Evolutionary conservation across 1,140 invertebrate species (phyloP), one percentile per base, ranked within the genome.

Genomic region (Drosophila tsacasi): DNA sequence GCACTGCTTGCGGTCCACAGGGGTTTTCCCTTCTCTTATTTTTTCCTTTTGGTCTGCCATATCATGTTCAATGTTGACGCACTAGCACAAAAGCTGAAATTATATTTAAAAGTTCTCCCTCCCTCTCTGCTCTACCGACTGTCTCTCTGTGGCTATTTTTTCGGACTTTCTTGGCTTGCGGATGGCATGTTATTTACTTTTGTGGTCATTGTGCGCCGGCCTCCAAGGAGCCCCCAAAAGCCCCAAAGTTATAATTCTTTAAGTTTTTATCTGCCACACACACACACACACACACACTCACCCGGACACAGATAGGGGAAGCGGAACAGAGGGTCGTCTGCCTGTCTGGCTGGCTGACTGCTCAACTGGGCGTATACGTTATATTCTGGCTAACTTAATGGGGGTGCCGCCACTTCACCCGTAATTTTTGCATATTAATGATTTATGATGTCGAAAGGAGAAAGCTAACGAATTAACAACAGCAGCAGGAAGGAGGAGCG

Each of bases 211-310:
- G 84, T 89, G 66, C 69, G 57, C 60, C 63, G 40, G 30, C 74
- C 67, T 76, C 58, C 21, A 66, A 60, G 77, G 35, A 57, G 47
- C 73, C 59, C 62, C 83, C 69, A 71, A 83, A 89, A 74, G 86
- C 84, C 84, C 84, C 78, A 90, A 89, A 90, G 84, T 89, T 89
- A 89, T 89, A 89, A 89, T 89, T 89, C 84, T 89, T 89, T 81
- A 89, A 89, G 84, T 89, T 89, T 87, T 90, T 89, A 89, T 89
- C 84, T 89, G 42, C 40, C 61, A 54, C 76, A 72, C 27, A 80
- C 76, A 76, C 54, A 77, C 49, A 55, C 50, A 32, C 32, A 39
- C 25, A n/a, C 23, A 21, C 19, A n/a, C n/a, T n/a, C n/a, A n/a
- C 19, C 17, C 25, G 15, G 9, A 27, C 2, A 10, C 8, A 13